phyloP scores from a whole-genome alignment of 2,797 vertebrate genomes.

The Hybognathus amarus region DNA sequence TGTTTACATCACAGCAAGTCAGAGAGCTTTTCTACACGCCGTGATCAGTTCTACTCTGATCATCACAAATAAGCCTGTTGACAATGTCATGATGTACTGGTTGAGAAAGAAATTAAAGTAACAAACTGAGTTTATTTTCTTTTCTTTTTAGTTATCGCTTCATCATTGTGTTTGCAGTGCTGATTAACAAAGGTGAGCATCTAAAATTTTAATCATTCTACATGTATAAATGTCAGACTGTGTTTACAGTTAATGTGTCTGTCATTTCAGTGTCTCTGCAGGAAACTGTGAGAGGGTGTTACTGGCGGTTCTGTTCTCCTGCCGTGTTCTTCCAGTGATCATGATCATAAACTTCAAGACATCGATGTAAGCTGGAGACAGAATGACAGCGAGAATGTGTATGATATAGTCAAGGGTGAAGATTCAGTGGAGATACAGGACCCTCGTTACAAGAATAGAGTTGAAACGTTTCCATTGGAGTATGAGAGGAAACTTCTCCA shows the following conservation, averaged over 20 bases:
- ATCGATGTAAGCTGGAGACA: too few species aligned
- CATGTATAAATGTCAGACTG: not conserved
- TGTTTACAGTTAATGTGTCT: not conserved
- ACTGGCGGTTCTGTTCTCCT: too few species aligned
- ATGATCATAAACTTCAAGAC: too few species aligned
- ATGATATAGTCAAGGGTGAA: too few species aligned
- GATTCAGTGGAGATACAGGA: too few species aligned
- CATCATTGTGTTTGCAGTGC: not conserved
- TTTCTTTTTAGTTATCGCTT: not conserved
- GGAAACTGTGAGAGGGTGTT: too few species aligned
- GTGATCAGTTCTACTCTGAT: not conserved
- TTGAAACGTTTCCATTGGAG: fast-evolving
- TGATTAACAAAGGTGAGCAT: not conserved
- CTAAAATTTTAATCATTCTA: too few species aligned
- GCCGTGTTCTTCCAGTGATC: too few species aligned
- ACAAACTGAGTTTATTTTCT: not conserved
- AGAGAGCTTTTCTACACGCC: not conserved
- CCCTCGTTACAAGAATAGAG: too few species aligned
- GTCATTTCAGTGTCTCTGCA: too few species aligned
- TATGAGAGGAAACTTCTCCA: too few species aligned
- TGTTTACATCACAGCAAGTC: not conserved
- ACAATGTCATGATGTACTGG: not conserved
- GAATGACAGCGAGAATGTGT: too few species aligned
- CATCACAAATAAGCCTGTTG: not conserved
- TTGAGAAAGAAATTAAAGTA: not conserved